A percentile compares a stretch with the other conserved stretches of the same genome.
Evolutionary conservation across 2,888 invertebrate genomes (phyloP).

Genomic region (Apamea epomidion): DNA sequence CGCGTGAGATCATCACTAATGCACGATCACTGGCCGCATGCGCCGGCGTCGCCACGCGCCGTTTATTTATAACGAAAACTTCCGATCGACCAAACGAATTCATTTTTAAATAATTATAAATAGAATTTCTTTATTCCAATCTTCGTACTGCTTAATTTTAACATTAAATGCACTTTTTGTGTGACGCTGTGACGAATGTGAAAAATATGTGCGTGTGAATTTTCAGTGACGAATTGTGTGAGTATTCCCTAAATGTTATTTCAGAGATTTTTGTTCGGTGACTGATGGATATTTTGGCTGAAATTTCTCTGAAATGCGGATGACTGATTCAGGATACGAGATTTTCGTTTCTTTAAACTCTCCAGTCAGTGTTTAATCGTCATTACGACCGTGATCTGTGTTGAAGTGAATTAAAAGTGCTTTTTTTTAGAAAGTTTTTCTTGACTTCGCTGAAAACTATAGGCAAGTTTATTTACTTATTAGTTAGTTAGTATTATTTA

Average conservation of each 20-base stretch:
- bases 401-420: conserved; percentile 34
- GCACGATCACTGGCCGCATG: conserved; percentile 58
- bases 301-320: conserved; percentile 53
- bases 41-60: conserved; percentile 75
- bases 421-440: not conserved
- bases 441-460: not conserved
- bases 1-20: conserved; percentile 58
- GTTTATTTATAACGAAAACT: conserved; percentile 76
- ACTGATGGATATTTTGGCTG: conserved; percentile 64
- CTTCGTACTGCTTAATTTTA: conserved; percentile 32
- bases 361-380: conserved; percentile 43
- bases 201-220: conserved; percentile 27
- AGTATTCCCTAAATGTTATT: conserved; percentile 58
- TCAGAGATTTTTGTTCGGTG: conserved; percentile 59
- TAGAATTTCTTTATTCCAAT: conserved; percentile 63
- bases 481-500: too few relatives aligned
- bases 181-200: conserved; percentile 11
- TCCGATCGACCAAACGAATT: conserved; percentile 75
- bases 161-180: conserved; percentile 4
- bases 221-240: conserved; percentile 48
- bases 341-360: conserved; percentile 42
- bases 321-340: conserved; percentile 51
- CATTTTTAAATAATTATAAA: conserved; percentile 71
- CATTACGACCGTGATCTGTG: conserved; percentile 35
- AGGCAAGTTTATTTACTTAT: conserved; percentile 31